Evolutionary conservation across 2,113 vertebrate species (phyloP).

Genomic region (Campylorhamphus procurvoides): DNA sequence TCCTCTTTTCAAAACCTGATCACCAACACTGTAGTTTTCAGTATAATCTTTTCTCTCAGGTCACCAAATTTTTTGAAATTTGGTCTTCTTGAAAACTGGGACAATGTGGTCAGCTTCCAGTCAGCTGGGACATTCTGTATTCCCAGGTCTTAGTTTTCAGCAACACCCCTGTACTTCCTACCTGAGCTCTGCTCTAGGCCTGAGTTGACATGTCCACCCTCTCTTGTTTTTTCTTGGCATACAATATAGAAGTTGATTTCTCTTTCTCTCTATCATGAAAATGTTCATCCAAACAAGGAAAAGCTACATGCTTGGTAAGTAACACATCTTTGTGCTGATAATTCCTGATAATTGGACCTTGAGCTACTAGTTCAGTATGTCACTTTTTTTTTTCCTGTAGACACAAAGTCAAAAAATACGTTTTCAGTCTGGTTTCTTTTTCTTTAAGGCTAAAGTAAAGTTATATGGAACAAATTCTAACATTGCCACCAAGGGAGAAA

Average conservation of each 20-base stretch:
- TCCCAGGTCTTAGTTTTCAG: not conserved
- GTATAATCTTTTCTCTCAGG: not conserved
- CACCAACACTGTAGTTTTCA: not conserved
- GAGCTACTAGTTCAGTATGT: not conserved
- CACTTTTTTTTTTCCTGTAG: not conserved
- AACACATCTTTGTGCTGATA: not conserved
- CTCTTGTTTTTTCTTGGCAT: not conserved
- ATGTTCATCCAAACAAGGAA: not conserved
- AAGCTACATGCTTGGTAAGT: not conserved
- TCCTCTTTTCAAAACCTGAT: not conserved
- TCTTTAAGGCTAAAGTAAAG: not conserved
- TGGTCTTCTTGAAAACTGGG: too few species aligned
- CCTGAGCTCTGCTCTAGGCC: not conserved
- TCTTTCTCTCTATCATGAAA: not conserved
- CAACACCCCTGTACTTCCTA: not conserved
- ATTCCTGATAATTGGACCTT: not conserved
- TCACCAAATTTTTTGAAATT: not conserved
- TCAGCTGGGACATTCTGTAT: too few species aligned
- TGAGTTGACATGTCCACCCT: fast-evolving
- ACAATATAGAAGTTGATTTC: not conserved
- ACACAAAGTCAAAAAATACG: not conserved
- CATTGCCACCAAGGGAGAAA: not conserved
- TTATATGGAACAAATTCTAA: not conserved
- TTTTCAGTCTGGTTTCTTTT: not conserved
- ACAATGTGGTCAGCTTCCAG: too few species aligned